These are phyloP conservation scores for Rafetus swinhoei DNA, from an alignment of 2,113 vertebrate species.

Conservation along the genomic window DNA sequence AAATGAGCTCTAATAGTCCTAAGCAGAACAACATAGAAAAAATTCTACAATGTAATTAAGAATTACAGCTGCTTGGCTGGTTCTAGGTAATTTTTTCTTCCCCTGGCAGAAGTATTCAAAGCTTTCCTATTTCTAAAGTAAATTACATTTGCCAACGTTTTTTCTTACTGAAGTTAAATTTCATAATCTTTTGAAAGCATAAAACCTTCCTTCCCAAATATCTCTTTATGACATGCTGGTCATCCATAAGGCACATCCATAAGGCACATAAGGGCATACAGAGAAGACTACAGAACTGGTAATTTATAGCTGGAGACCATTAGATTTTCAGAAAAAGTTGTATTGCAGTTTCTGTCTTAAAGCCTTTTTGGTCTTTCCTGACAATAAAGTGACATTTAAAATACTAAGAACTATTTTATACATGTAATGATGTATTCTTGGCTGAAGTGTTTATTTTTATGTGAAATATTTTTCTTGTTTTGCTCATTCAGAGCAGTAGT, in stretches of 20 bases:
- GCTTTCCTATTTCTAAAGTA: conserved; percentile 15
- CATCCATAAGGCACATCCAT: neutral
- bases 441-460: neutral
- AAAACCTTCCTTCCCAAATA: neutral
- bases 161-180: neutral
- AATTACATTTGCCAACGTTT: neutral
- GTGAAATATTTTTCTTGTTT: neutral
- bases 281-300: neutral
- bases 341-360: neutral
- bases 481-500: neutral
- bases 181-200: neutral
- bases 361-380: neutral
- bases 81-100: conserved; percentile 58
- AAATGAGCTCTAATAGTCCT: conserved; percentile 56
- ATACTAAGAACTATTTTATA: neutral
- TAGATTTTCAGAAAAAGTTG: neutral
- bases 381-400: neutral
- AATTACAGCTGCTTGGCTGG: conserved; percentile 49
- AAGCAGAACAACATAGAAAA: conserved; percentile 49
- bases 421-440: neutral
- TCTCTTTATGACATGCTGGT: neutral
- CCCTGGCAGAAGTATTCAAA: conserved; percentile 12
- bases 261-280: neutral
- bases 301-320: neutral
- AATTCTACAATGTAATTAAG: conserved; percentile 57